Evolutionary conservation across 2,797 vertebrate genomes (phyloP).

Genomic region (Odontamblyopus rebecca): DNA sequence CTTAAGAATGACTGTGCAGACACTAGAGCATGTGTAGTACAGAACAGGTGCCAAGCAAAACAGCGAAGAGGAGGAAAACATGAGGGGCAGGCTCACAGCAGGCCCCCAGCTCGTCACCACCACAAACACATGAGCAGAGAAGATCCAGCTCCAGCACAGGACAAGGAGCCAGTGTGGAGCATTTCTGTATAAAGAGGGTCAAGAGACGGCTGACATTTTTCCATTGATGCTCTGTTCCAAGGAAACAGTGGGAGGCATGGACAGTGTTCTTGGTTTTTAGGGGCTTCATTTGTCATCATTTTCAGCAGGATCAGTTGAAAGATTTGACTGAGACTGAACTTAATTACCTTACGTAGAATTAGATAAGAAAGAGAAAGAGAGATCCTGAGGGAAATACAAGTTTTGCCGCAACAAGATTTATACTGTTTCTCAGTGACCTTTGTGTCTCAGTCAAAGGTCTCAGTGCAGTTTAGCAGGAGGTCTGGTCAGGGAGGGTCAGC

Average conservation of each 20-base stretch:
- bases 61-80: constrained; percentile 67
- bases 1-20: constrained; percentile 7
- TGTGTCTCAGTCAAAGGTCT: too few relatives aligned
- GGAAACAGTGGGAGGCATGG: constrained; percentile 60
- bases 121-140: constrained; percentile 67
- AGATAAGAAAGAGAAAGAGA: not conserved
- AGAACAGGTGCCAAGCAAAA: constrained; percentile 76
- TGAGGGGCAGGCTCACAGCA: constrained; percentile 66
- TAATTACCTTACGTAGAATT: constrained; percentile 34
- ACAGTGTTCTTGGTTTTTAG: constrained; percentile 54
- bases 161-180: constrained; percentile 57
- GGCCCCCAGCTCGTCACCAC: constrained; percentile 67
- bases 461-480: too few relatives aligned
- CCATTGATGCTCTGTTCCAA: constrained; percentile 60
- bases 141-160: constrained; percentile 51
- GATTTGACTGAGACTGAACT: constrained; percentile 46
- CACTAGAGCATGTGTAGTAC: constrained; percentile 19
- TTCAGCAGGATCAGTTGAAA: constrained; percentile 49
- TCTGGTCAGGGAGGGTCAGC: too few relatives aligned
- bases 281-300: constrained; percentile 47
- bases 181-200: constrained; percentile 56
- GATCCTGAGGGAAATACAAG: too few relatives aligned
- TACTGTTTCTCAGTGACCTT: too few relatives aligned
- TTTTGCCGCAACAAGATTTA: too few relatives aligned
- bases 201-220: constrained; percentile 50